These are phyloP conservation scores for Rhimphoctona megacephalus DNA, from an alignment of 2,888 invertebrate genomes.

Conservation along the genomic window DNA sequence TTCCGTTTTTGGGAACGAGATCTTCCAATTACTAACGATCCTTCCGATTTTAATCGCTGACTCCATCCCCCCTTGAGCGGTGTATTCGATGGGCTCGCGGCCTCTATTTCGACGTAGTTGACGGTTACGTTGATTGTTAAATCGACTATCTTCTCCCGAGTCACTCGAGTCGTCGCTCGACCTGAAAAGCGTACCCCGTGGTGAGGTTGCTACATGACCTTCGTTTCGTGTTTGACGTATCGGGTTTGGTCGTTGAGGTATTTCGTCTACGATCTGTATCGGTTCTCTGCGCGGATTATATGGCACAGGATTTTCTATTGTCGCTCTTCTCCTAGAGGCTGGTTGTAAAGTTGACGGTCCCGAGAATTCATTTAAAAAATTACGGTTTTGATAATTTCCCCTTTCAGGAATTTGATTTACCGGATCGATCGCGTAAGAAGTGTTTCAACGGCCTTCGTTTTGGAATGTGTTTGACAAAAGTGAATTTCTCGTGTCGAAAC, in stretches of 20 bases:
- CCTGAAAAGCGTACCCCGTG: neutral
- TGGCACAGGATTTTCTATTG: too few species aligned
- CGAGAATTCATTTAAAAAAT: too few species aligned
- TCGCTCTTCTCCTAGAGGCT: too few species aligned
- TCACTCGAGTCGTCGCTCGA: constrained; percentile 33
- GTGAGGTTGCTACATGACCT: neutral
- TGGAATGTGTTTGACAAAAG: too few species aligned
- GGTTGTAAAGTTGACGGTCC: too few species aligned
- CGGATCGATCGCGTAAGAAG: too few species aligned
- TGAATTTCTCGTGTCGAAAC: neutral
- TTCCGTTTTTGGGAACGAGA: constrained; percentile 35
- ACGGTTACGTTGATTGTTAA: neutral
- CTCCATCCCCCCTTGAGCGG: neutral
- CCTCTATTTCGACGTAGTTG: neutral
- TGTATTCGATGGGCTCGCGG: neutral
- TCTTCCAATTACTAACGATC: constrained; percentile 29
- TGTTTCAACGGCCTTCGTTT: too few species aligned
- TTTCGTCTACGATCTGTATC: too few species aligned
- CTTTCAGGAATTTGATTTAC: too few species aligned
- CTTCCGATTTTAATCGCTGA: constrained; percentile 31
- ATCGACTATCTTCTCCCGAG: constrained; percentile 8
- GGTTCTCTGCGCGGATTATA: too few species aligned
- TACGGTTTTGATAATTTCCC: too few species aligned
- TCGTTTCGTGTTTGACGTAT: neutral
- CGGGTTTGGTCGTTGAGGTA: too few species aligned